Conservation (phyloP, 2,888 invertebrate genomes). For the Drosophila affinis region DNA sequence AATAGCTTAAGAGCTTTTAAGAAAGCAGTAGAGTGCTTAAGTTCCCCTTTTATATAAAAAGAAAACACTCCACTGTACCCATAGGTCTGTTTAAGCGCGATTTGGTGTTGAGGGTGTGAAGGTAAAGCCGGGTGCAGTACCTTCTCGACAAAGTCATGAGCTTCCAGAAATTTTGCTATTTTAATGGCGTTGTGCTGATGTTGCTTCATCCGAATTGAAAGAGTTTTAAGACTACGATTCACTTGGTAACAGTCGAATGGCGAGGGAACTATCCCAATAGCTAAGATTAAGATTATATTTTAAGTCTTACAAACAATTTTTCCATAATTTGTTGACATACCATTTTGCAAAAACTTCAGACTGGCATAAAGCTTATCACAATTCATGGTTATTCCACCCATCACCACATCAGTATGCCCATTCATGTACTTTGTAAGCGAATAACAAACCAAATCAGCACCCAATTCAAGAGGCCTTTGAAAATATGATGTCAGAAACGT, state of each 20-base stretch:
- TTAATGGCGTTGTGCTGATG: slow-evolving; percentile 91
- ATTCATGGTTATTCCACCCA: slow-evolving; percentile 94
- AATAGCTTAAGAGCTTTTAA: slow-evolving; percentile 91
- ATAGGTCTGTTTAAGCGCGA: slow-evolving; percentile 91
- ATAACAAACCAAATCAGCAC: slow-evolving; percentile 95
- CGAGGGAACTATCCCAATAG: slow-evolving; percentile 93
- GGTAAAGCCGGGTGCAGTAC: slow-evolving; percentile 94
- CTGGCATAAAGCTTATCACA: slow-evolving; percentile 88
- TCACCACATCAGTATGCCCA: slow-evolving; percentile 98
- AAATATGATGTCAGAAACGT: slow-evolving; percentile 96
- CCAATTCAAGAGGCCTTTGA: slow-evolving; percentile 94
- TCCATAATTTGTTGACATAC: slow-evolving; percentile 84
- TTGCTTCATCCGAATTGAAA: slow-evolving; percentile 95
- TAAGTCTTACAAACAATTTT: neutral
- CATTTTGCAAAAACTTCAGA: slow-evolving; percentile 94
- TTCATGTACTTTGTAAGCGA: slow-evolving; percentile 99
- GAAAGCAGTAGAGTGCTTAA: slow-evolving; percentile 89
- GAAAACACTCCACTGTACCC: slow-evolving; percentile 97
- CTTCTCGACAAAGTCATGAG: slow-evolving; percentile 90
- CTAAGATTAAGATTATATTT: slow-evolving; percentile 47
- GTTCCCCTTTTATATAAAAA: slow-evolving; percentile 92
- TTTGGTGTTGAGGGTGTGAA: slow-evolving; percentile 93
- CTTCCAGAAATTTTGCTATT: slow-evolving; percentile 92
- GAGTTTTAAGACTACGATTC: slow-evolving; percentile 96
- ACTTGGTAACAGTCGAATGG: slow-evolving; percentile 98